Evolutionary conservation across 2,113 vertebrate genomes (phyloP).

Genomic region (Passer domesticus): DNA sequence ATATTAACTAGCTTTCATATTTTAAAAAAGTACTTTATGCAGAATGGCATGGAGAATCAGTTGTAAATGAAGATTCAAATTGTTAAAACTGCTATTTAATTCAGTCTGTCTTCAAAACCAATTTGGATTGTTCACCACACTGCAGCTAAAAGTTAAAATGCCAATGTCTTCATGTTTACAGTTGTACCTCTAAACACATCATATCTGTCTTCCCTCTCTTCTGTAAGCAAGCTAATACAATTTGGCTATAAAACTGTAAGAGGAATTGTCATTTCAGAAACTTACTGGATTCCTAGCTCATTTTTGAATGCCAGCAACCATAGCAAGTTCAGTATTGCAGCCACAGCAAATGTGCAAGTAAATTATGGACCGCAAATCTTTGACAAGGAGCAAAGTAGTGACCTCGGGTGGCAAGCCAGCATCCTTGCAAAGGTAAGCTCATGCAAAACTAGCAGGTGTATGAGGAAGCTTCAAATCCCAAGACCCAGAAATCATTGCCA

Average conservation of each 20-base stretch:
- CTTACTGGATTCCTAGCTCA: constrained; percentile 59
- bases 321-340: constrained; percentile 69
- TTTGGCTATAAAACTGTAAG: neutral
- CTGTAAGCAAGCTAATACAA: neutral
- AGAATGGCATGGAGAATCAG: neutral
- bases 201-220: neutral
- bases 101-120: neutral
- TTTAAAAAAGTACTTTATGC: neutral
- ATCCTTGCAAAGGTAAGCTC: constrained; percentile 73
- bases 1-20: neutral
- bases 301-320: constrained; percentile 69
- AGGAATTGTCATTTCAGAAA: constrained; percentile 10
- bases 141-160: neutral
- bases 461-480: constrained; percentile 67
- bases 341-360: constrained; percentile 74
- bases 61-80: neutral
- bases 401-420: constrained; percentile 60
- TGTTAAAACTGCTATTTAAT: neutral
- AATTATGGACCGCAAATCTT: constrained; percentile 66
- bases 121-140: neutral
- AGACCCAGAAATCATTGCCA: constrained; percentile 58
- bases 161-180: neutral
- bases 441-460: constrained; percentile 76
- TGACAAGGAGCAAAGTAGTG: constrained; percentile 67
- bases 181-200: neutral